A percentile compares a stretch with the other conserved stretches of the same genome.
phyloP scores from a whole-genome alignment of 2,113 vertebrate species.

The Rhadina sibilatrix region DNA sequence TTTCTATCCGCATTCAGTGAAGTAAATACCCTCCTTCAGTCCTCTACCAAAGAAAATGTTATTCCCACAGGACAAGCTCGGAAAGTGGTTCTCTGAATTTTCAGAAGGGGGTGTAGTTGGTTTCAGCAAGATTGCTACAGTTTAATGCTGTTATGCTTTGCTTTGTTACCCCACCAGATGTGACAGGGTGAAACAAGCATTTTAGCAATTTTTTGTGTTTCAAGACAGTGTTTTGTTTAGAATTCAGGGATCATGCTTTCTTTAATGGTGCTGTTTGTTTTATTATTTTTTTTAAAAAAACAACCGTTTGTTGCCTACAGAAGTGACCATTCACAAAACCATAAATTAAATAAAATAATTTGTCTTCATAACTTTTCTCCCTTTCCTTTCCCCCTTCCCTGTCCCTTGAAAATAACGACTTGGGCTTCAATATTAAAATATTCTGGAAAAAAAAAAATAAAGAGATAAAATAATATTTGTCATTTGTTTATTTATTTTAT shows the following conservation, averaged over 20 bases:
- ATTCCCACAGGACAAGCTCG: conserved; percentile 73
- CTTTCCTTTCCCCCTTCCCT: conserved; percentile 62
- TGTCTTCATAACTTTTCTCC: conserved; percentile 72
- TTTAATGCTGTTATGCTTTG: conserved; percentile 71
- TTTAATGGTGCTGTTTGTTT: conserved; percentile 83
- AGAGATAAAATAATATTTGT: conserved; percentile 69
- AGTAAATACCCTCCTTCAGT: conserved; percentile 76
- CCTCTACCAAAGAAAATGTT: conserved; percentile 85
- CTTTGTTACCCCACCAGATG: conserved; percentile 72
- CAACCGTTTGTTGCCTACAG: conserved; percentile 75
- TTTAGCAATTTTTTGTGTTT: conserved; percentile 62
- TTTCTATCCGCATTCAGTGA: conserved; percentile 64
- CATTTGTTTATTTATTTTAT: conserved; percentile 59
- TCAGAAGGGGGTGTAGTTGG: conserved; percentile 74
- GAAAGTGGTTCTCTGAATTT: conserved; percentile 75
- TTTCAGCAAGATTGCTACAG: conserved; percentile 64
- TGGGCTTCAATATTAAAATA: conserved; percentile 79
- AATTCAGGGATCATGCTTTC: conserved; percentile 87
- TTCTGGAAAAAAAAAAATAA: conserved; percentile 79
- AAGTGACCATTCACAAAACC: conserved; percentile 74
- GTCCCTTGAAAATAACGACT: conserved; percentile 66
- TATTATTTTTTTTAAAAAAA: conserved; percentile 68
- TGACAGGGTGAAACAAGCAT: conserved; percentile 71
- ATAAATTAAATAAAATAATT: conserved; percentile 75
- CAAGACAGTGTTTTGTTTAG: conserved; percentile 80